Base-by-base conservation (phyloP, 1,140 invertebrate species). In the Drosophila santomea region DNA sequence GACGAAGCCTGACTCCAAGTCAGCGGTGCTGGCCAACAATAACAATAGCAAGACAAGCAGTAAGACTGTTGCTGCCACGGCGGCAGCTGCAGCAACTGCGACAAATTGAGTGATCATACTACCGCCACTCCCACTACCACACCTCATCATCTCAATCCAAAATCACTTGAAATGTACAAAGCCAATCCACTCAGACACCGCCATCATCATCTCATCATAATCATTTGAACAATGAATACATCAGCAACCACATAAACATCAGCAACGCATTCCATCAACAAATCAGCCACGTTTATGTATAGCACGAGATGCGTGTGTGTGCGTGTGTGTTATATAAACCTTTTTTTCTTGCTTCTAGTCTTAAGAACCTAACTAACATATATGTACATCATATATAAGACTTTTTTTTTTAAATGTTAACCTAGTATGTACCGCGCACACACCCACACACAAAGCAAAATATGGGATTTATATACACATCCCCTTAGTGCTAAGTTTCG, bases 401-500 rank as follows among this genome's bases (percentile, higher is more conserved):
- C 25, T 15, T 63, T 84, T 73, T 78, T 66, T 79, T 67, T 74
- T 71, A 43, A 56, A 85, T 85, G 82, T 84, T 84, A 68, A 78
- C 57, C 69, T 85, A 80, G 81, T 83, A 84, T 60, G 51, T 83
- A 76, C 36, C 17, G 39, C 41, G 56, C 39, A 73, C 45, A 59
- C 54, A 66, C 39, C 47, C 41, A 39, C 57, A 60, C 44, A 78
- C 36, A 54, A 63, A 17, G 36, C 36, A 28, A 32, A 48, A 14
- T 35, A 62, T 32, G 36, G 35, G 48, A 48, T 36, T 11, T 36
- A 20, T 36, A n/a, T 36, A 20, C 8, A 48, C 41, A 62, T 54
- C 39, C 32, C 36, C 6, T 11, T 43, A 74, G 44, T 39, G 44
- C 25, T 39, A 64, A 74, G 51, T 56, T 74, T 51, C 51, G 50